phyloP scores from a whole-genome alignment of 2,888 invertebrate species.

The Gastrophysa polygoni region DNA sequence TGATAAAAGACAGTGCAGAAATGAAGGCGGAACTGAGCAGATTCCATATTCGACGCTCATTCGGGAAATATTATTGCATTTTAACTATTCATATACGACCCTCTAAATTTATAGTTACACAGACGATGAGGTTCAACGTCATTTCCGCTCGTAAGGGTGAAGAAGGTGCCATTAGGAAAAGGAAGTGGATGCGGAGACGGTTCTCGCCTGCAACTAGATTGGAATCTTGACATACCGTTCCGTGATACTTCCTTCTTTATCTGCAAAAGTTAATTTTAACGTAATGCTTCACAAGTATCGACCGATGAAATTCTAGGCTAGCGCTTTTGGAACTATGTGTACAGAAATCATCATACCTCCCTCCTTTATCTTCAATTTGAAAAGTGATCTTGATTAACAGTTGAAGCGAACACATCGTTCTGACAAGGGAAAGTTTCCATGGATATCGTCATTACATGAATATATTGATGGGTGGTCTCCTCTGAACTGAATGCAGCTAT shows the following conservation, averaged over 20 bases:
- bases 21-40: conserved; percentile 3
- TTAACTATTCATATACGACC: conserved; percentile 23
- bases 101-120: conserved; percentile 26
- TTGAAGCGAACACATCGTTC: too few species aligned
- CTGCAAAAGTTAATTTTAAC: background rate
- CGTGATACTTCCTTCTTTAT: background rate
- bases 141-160: conserved; percentile 27
- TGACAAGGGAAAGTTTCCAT: too few species aligned
- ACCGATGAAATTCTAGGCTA: too few species aligned
- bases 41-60: background rate
- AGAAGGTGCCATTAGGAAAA: conserved; percentile 26
- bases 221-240: background rate
- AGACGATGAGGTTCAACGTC: conserved; percentile 24
- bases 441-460: too few species aligned
- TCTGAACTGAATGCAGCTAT: too few species aligned
- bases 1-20: conserved; percentile 10
- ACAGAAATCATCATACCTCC: too few species aligned
- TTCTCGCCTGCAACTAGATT: background rate
- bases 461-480: too few species aligned
- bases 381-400: too few species aligned
- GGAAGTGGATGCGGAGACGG: conserved; percentile 26
- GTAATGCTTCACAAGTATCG: too few species aligned
- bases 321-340: too few species aligned
- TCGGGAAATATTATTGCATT: conserved; percentile 21
- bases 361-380: too few species aligned